Evolutionary conservation across 2,113 vertebrate genomes (phyloP), one percentile per base, ranked within the genome.

Genomic region (Serinus canaria): DNA sequence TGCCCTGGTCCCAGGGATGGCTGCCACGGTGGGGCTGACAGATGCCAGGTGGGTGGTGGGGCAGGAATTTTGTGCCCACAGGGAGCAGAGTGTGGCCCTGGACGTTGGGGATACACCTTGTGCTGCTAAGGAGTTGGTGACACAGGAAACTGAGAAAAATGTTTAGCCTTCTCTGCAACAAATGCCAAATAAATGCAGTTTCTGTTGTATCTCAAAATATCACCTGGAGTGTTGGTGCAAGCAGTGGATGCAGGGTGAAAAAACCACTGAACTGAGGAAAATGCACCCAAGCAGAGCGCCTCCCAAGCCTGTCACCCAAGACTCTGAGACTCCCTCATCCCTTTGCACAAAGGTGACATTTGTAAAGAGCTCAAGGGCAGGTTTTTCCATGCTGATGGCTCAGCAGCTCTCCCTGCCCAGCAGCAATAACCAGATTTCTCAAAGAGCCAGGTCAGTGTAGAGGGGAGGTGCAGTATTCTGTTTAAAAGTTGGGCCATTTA

Each of bases 1-100:
- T 80, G 68, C 22, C 28, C 33, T 67, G 46, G n/a, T 69, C 41
- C 28, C 2, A 2, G 47, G 31, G 25, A 13, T 0, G 2, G 25
- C 43, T 35, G 39, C 9, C 14, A 22, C 1, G 0, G 13, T 0
- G 1, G 64, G 56, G 35, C 68, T 1, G 4, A 16, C 43, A 56
- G 59, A 12, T 17, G 7, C 55, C 22, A 27, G 35, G 21, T 15
- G 28, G 41, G 18, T 39, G 27, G 2, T 70, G 67, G 43, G 47
- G 28, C 70, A 67, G 78, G 69, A 66, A 11, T 4, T 44, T 19
- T 2, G 10, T 30, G 13, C 31, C 28, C 31, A 12, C 5, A 7
- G 39, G 55, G 64, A 81, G 46, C 44, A 9, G 39, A 47, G 55
- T 2, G 14, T 7, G 4, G 16, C 44, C 52, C 50, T 14, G 62